phyloP scores from a whole-genome alignment of 1,140 invertebrate species.

The Sesamia nonagrioides region DNA sequence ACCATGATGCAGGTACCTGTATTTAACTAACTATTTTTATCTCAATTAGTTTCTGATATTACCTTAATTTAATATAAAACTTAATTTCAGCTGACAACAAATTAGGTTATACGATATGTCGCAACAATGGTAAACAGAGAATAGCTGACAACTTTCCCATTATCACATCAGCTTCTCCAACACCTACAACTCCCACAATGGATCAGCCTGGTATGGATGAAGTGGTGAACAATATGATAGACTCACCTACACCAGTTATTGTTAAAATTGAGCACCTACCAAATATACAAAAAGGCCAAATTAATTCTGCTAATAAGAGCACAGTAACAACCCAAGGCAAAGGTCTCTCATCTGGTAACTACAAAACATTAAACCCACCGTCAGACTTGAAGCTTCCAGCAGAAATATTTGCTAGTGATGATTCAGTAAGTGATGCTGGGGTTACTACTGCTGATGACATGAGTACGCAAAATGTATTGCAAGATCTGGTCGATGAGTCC shows the following conservation, averaged over 20 bases:
- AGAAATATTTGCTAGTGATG: constrained; percentile 84
- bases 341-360: constrained; percentile 66
- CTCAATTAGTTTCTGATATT: constrained; percentile 9
- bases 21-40: not conserved
- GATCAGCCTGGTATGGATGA: constrained; percentile 63
- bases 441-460: constrained; percentile 67
- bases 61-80: constrained; percentile 26
- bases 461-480: constrained; percentile 61
- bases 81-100: constrained; percentile 65
- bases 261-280: constrained; percentile 31
- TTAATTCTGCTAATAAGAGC: constrained; percentile 1
- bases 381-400: constrained; percentile 81
- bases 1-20: constrained; percentile 70
- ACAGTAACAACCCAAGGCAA: constrained; percentile 55
- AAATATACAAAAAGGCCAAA: constrained; percentile 7
- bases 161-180: constrained; percentile 73
- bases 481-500: constrained; percentile 64
- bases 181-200: constrained; percentile 62
- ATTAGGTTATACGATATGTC: constrained; percentile 60
- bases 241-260: constrained; percentile 56
- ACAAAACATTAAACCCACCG: constrained; percentile 73
- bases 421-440: constrained; percentile 79
- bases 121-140: constrained; percentile 60
- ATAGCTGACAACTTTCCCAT: constrained; percentile 63
- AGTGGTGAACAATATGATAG: constrained; percentile 61